phyloP scores from a whole-genome alignment of 2,113 vertebrate species.

The Edolisoma coerulescens region DNA sequence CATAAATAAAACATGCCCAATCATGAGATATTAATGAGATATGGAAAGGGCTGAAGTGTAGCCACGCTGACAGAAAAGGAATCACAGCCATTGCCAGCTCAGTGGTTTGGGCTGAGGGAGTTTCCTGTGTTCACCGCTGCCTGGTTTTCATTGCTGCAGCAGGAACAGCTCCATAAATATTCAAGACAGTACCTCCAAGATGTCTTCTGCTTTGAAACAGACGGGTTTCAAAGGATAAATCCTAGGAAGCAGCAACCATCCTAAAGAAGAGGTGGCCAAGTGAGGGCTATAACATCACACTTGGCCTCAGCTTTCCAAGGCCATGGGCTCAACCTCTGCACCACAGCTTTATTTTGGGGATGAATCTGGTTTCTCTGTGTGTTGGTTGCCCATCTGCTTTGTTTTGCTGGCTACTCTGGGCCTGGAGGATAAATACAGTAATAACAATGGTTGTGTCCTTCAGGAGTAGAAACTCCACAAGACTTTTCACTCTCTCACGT shows the following conservation, averaged over 20 bases:
- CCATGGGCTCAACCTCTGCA: accelerated
- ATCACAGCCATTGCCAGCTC: background rate
- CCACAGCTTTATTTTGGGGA: background rate
- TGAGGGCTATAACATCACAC: accelerated
- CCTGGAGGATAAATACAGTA: background rate
- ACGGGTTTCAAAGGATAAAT: background rate
- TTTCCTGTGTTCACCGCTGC: background rate
- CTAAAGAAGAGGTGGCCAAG: background rate
- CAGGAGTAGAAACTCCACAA: background rate
- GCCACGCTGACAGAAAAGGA: background rate
- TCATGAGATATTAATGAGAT: background rate
- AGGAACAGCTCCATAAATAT: background rate
- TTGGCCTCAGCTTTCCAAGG: background rate
- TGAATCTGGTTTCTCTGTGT: background rate
- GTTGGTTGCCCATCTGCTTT: background rate
- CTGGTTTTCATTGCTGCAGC: background rate
- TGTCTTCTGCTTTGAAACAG: background rate
- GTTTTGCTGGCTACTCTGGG: background rate
- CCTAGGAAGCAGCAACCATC: background rate
- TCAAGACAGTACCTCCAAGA: background rate
- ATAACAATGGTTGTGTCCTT: background rate
- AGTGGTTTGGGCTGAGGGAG: background rate
- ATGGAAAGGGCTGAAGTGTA: background rate
- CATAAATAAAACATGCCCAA: conserved; percentile 28
- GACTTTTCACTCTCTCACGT: background rate